These are phyloP conservation scores for Parelbella ahira DNA, from an alignment of 2,888 invertebrate genomes.

Conservation along the genomic window DNA sequence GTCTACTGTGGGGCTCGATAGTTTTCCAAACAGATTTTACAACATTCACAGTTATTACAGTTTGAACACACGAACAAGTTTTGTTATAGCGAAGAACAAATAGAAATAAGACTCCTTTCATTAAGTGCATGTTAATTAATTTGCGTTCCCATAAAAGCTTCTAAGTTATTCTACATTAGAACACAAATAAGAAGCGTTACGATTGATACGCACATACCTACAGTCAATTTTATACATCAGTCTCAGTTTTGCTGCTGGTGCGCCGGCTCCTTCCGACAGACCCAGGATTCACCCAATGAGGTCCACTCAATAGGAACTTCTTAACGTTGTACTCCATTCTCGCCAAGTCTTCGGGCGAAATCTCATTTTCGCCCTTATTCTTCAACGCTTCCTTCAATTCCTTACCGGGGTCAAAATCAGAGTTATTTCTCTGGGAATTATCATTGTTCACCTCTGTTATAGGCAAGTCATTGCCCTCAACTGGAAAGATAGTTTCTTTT, in stretches of 20 bases:
- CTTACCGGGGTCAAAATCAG: constrained; percentile 48
- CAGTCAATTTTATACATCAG: constrained; percentile 70
- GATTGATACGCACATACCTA: constrained; percentile 38
- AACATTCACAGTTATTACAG: no score
- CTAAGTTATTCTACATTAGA: no score
- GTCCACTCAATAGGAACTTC: constrained; percentile 84
- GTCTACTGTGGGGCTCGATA: no score
- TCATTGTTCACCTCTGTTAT: constrained; percentile 59
- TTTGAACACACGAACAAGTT: no score
- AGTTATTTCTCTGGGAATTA: constrained; percentile 53
- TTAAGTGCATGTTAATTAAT: no score
- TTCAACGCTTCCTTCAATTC: constrained; percentile 50
- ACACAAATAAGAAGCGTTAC: constrained; percentile 37
- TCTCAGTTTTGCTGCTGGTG: constrained; percentile 79
- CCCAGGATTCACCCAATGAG: constrained; percentile 60
- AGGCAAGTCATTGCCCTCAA: constrained; percentile 60
- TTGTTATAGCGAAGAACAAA: no score
- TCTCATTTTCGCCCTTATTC: constrained; percentile 58
- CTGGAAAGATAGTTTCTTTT: constrained; percentile 71
- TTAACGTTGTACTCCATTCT: constrained; percentile 90
- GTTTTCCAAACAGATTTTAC: no score
- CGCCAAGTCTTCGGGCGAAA: constrained; percentile 81
- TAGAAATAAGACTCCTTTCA: no score
- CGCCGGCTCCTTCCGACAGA: constrained; percentile 59
- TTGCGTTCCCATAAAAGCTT: no score